Conservation (phyloP, 2,888 invertebrate genomes). For the Eledone cirrhosa region DNA sequence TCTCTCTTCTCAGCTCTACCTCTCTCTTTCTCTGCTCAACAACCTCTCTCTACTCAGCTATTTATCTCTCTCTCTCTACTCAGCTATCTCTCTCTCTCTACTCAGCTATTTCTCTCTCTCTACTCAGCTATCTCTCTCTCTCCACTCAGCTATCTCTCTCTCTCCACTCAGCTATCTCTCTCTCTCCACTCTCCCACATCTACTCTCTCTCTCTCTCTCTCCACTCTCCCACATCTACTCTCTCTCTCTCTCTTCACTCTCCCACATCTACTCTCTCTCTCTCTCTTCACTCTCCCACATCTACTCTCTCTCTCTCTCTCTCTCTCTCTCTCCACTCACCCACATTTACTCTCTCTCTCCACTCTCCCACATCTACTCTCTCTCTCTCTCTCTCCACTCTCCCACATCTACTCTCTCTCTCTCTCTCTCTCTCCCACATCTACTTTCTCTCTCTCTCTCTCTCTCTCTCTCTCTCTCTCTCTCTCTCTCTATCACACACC, state of each 20-base stretch:
- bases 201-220: background rate
- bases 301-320: background rate
- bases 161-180: background rate
- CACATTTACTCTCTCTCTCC: background rate
- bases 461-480: background rate
- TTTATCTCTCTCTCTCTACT: background rate
- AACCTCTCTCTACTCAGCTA: background rate
- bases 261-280: background rate
- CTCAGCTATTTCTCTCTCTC: background rate
- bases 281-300: background rate
- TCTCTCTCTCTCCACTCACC: background rate
- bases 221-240: no score
- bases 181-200: background rate
- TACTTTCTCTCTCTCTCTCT: background rate
- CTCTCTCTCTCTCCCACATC: background rate
- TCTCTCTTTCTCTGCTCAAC: background rate
- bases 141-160: background rate
- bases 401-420: background rate
- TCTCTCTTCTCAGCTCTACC: background rate
- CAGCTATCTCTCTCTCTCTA: background rate
- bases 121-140: no score
- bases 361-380: background rate
- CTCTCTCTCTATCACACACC: background rate
- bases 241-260: background rate
- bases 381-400: background rate